Evolutionary conservation across 2,888 invertebrate genomes (phyloP).

Genomic region (Urechis unicinctus): DNA sequence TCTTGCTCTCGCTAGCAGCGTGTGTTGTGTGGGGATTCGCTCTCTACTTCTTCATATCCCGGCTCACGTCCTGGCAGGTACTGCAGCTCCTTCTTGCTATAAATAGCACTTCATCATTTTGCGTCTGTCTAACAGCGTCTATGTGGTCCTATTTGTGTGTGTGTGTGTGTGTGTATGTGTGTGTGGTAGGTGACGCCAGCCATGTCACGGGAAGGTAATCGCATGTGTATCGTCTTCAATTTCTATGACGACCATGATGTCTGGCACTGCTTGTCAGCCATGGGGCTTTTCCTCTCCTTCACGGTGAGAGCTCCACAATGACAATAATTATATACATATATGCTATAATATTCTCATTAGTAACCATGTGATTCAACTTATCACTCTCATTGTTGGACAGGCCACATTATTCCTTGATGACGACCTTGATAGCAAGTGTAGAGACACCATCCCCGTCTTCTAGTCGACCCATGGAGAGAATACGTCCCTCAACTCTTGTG

Average conservation of each 20-base stretch:
- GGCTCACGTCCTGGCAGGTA: slow-evolving; percentile 61
- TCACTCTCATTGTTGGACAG: too few species aligned
- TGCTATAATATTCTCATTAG: too few species aligned
- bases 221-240: slow-evolving; percentile 61
- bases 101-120: neutral
- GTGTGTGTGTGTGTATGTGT: neutral
- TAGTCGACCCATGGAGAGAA: too few species aligned
- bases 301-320: too few species aligned
- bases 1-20: slow-evolving; percentile 62
- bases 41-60: slow-evolving; percentile 67
- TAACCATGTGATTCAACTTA: too few species aligned
- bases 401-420: too few species aligned
- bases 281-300: slow-evolving; percentile 75
- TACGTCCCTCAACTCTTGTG: too few species aligned
- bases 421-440: slow-evolving; percentile 62
- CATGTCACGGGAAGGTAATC: slow-evolving; percentile 67
- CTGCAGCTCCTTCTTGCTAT: slow-evolving; percentile 4
- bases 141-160: neutral
- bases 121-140: neutral
- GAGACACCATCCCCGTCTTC: slow-evolving; percentile 70
- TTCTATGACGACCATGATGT: slow-evolving; percentile 79
- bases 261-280: slow-evolving; percentile 76
- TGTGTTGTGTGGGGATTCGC: slow-evolving; percentile 64
- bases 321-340: too few species aligned
- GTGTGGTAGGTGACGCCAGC: slow-evolving; percentile 62